Percentiles rank a stretch among this genome's conserved stretches.
Conservation (phyloP, 2,113 vertebrate species). For the Alligator sinensis region DNA sequence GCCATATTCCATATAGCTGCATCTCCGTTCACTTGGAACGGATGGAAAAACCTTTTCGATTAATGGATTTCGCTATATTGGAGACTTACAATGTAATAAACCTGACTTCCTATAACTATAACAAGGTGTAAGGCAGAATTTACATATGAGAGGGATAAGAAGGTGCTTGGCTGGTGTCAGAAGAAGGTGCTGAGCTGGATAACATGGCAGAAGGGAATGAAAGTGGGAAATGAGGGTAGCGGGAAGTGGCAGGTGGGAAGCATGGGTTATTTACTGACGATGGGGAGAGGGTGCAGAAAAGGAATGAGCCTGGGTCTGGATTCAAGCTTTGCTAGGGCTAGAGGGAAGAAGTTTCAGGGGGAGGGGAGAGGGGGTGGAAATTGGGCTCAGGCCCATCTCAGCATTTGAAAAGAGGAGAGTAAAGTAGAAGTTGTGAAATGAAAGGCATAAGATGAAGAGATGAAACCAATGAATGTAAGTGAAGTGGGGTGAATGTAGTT, state of each 20-base stretch:
- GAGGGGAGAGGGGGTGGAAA: too few species aligned
- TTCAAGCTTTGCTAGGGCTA: background rate
- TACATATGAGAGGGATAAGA: conserved; percentile 19
- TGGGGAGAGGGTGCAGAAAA: background rate
- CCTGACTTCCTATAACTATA: conserved; percentile 19
- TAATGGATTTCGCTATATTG: background rate
- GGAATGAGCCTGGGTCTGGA: conserved; percentile 26
- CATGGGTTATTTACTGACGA: conserved; percentile 23
- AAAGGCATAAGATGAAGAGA: background rate
- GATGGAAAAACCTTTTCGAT: conserved; percentile 45
- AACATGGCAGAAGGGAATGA: conserved; percentile 8
- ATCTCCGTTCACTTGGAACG: conserved; percentile 39
- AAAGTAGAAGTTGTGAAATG: background rate
- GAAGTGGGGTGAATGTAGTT: background rate
- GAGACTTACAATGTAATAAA: conserved; percentile 28
- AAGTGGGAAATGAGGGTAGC: background rate
- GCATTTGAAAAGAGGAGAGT: background rate
- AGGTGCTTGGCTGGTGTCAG: background rate
- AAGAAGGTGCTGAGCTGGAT: conserved; percentile 14
- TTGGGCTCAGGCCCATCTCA: background rate
- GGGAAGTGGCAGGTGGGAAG: background rate
- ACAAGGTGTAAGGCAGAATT: conserved; percentile 12
- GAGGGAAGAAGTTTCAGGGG: background rate
- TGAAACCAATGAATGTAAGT: background rate
- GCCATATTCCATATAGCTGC: conserved; percentile 21